Base-by-base conservation (phyloP, 2,113 vertebrate species). In the Zosterops borbonicus region DNA sequence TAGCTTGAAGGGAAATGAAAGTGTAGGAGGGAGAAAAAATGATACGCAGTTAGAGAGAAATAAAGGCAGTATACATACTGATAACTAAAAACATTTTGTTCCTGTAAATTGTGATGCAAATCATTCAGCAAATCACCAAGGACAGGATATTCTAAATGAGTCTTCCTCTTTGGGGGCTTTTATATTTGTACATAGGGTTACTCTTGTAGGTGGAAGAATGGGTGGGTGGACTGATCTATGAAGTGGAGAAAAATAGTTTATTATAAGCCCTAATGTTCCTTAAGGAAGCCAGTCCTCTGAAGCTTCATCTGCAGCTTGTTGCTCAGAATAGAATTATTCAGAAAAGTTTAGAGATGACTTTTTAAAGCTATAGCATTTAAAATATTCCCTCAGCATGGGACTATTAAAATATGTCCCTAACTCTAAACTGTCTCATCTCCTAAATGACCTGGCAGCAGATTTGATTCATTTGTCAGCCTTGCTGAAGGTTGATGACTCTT, bases 401-500 rank as follows among this genome's bases (percentile, higher is more conserved):
- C 74, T 87, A 64, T 52, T 64, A 65, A 81, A 90, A 94, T 81
- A 89, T 62, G 41, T 91, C 79, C 91, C 55, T 87, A 94, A 81
- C 47, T 73, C 73, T 83, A 13, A 86, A 68, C 37, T 94, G 81
- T 69, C 65, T 95, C 74, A 33, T 91, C 77, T 95, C 65, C 60
- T 84, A 95, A 94, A 76, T 79, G 83, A 76, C 65, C 87, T 96
- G 92, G 94, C 89, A 94, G 77, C 37, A 92, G 77, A 68, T 91
- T 85, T 95, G 94, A 95, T 91, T 92, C 13, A 95, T 95, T 91
- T 89, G 74, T 96, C 37, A 67, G 89, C 94, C 93, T 87, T 92
- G 89, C 87, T 89, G 93, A 91, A 95, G 89, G 87, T 46, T 91
- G 91, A 89, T 95, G 95, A 94, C 89, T 95, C 94, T 92, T 87